Evolutionary conservation across 2,113 vertebrate genomes (phyloP), one percentile per base, ranked within the genome.

Genomic region (Clinocottus analis): DNA sequence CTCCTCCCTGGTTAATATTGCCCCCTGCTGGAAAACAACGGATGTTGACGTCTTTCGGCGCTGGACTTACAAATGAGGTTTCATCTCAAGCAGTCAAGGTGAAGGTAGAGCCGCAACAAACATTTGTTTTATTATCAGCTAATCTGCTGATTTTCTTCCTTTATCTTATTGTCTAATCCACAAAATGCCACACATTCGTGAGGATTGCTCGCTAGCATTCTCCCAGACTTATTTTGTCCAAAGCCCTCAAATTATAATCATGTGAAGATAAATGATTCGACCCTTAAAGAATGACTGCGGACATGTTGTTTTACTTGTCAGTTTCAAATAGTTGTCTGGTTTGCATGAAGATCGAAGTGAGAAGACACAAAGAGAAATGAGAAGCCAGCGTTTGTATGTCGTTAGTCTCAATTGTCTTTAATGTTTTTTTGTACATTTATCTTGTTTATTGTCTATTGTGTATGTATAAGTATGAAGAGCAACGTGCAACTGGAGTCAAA

Each of bases 11-110:
- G 77, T 62, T 87, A 83, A 90, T 58, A 92, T n/a, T 92, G 90
- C 87, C 89, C 90, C 91, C 90, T 91, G 77, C 78, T 87, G 88
- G 88, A 75, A 16, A 63, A 25, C 3, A 56, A n/a, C 21, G 6
- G 5, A n/a, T 21, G 13, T 7, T 66, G 65, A 33, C 39, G 25
- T 66, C 1, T n/a, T 72, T 21, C n/a, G 4, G 6, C 6, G 59
- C 8, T 41, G 17, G 43, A 61, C 9, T 16, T 5, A 17, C 37
- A 31, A n/a, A 21, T 59, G 39, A 14, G 21, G 16, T 55, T 70
- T 66, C 21, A 60, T 23, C 27, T 73, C n/a, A 11, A 53, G 51
- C 1, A 39, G 63, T 33, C 7, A 31, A 21, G 14, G 27, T 25
- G 13, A 55, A 45, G 16, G 5, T 17, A 3, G 17, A 1, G 33